Base-by-base conservation (phyloP, 2,113 vertebrate species). In the Pardalotus punctatus region DNA sequence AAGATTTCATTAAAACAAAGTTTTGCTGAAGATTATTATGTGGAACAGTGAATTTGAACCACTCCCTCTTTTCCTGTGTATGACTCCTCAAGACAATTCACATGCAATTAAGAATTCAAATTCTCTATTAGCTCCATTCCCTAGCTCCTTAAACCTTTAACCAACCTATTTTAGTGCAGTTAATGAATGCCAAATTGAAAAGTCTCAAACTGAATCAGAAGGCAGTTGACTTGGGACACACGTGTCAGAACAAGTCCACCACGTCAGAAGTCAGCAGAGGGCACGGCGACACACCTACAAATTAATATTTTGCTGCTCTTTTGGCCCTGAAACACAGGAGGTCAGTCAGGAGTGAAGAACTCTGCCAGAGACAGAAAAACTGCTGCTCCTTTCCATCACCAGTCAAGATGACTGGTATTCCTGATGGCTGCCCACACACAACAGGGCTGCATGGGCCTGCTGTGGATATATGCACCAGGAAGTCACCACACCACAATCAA, bases 391-490 rank as follows among this genome's bases (percentile, higher is more conserved):
- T 61, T 16, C 42, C 53, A 6, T 5, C 66, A 47, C 16, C 42
- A 42, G 15, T 18, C 8, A 58, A 38, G 40, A 22, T 23, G 47
- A 27, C 3, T 77, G 8, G n/a, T 35, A 61, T 6, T 70, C 33
- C 20, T 45, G 50, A 33, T 8, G 8, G 23, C 64, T 74, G 31
- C 45, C 35, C 43, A 38, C 31, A 76, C 33, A 27, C 1, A 1
- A 11, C 16, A 48, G 19, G 23, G 43, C 38, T 54, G 73, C 53
- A 5, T 3, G 48, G 25, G 33, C 28, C 35, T 80, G 53, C 62
- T 28, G 16, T 0, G 0, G 28, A 38, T 27, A 10, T 0, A 29
- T 0, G 23, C 35, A 73, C 16, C 60, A 27, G 18, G 11, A 74
- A 58, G 8, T 21, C 67, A 40, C 14, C 54, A 36, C 19, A 47